Base-by-base conservation (phyloP, 2,797 vertebrate genomes). In the Poeciliopsis gracilis region DNA sequence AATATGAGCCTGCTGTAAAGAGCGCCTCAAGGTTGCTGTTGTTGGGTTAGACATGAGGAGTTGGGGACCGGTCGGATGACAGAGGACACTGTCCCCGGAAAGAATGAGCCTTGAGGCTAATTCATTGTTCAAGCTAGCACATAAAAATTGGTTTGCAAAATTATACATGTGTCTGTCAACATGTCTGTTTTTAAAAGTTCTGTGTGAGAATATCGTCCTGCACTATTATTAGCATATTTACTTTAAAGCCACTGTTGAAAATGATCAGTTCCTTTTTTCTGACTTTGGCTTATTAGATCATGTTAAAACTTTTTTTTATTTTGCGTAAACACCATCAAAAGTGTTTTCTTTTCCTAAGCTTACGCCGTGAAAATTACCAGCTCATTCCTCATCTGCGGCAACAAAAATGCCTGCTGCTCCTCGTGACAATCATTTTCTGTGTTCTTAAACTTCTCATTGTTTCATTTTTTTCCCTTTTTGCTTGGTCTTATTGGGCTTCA, bases 1-100 rank as follows among this genome's bases (percentile, higher is more conserved):
- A 89, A 93, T 93, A 94, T 94, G 88, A 88, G 91, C 87, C 86
- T 88, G 87, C 84, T 90, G 89, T 85, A 91, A 91, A 87, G 81
- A 90, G 92, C 85, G 84, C 81, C 82, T 79, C 74, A 84, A 85
- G 91, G 89, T 83, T 88, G 78, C 75, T 51, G 84, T 61, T 82
- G 78, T 61, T 63, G 70, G 72, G 77, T 75, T 73, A 80, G 38
- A 63, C n/a, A n/a, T 47, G 51, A 51, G 72, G 71, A 72, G 75
- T 36, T 75, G 76, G 77, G 77, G 77, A 81, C 16, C 75, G 67
- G 83, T 25, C 18, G 9, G 28, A 23, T 72, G 46, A 72, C 10
- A 6, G 30, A 51, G 18, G 61, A 38, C 61, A 38, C 61, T 66
- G 7, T 66, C 16, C 9, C 15, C 8, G 18, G 46, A 20, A 20